A percentile compares a stretch with the other conserved stretches of the same genome.
Conservation (phyloP, 2,888 invertebrate species). For the Bedellia somnulentella region DNA sequence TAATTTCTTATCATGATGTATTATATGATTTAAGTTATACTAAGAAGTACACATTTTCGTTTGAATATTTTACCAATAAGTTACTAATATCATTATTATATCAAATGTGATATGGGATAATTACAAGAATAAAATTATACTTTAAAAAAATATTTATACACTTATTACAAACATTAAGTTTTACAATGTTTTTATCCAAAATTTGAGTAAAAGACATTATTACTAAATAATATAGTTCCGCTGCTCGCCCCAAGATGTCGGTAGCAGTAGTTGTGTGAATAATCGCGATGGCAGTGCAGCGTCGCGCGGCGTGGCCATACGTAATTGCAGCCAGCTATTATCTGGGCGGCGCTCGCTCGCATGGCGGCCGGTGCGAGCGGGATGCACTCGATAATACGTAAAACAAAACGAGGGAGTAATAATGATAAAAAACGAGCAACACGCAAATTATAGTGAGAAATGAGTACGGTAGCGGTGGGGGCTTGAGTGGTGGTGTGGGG, state of each 20-base stretch:
- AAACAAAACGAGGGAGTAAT: conserved; percentile 62
- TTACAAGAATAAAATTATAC: no score
- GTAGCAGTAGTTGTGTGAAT: conserved; percentile 18
- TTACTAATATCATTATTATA: no score
- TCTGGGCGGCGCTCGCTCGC: conserved; percentile 57
- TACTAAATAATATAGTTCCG: conserved; percentile 15
- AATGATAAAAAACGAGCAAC: conserved; percentile 60
- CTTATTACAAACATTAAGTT: no score
- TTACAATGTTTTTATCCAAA: no score
- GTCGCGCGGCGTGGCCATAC: conserved; percentile 19
- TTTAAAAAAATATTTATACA: no score
- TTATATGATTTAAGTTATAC: no score
- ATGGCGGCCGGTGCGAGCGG: conserved; percentile 61
- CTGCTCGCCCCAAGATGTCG: conserved; percentile 46
- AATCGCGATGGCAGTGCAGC: conserved; percentile 18
- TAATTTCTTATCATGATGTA: no score
- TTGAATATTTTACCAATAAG: no score
- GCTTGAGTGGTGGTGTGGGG: conserved; percentile 34
- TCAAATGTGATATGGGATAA: no score
- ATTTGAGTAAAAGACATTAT: no score
- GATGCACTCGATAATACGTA: conserved; percentile 62
- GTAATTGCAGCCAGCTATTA: conserved; percentile 58
- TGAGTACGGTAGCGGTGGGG: conserved; percentile 62
- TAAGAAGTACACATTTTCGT: no score
- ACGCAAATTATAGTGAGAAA: conserved; percentile 63